Evolutionary conservation across 2,113 vertebrate species (phyloP).

Genomic region (Isurus oxyrinchus): DNA sequence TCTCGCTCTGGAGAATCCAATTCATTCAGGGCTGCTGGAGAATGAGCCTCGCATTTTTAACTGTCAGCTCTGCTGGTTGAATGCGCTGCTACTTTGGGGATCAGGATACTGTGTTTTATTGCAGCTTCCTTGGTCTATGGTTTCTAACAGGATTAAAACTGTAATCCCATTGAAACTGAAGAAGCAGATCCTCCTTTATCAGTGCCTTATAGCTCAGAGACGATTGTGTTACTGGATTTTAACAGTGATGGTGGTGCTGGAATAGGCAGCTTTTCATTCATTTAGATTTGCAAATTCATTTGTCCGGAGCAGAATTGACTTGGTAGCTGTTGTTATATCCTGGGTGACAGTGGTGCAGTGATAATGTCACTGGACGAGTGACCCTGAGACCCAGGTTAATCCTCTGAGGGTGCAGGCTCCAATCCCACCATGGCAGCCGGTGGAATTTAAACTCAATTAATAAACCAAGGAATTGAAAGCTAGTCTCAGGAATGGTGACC

Average conservation of each 20-base stretch:
- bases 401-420: too few relatives aligned
- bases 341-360: too few relatives aligned
- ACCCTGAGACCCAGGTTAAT: too few relatives aligned
- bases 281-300: background rate
- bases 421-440: too few relatives aligned
- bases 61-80: background rate
- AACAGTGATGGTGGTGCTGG: background rate
- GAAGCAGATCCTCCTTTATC: background rate
- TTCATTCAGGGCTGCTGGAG: background rate
- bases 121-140: background rate
- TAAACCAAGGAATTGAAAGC: too few relatives aligned
- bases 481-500: too few relatives aligned
- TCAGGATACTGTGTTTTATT: background rate
- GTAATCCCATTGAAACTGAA: background rate
- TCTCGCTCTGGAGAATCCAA: background rate
- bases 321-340: background rate
- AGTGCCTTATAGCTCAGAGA: background rate
- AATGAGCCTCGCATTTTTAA: background rate
- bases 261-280: background rate
- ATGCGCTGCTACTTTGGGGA: background rate
- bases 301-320: background rate
- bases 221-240: background rate
- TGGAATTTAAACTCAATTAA: too few relatives aligned
- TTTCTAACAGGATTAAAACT: background rate
- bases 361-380: too few relatives aligned